A percentile compares a stretch with the other conserved stretches of the same genome.
These are phyloP conservation scores for Chymomyza fuscimana DNA, from an alignment of 2,888 invertebrate genomes.

Conservation along the genomic window DNA sequence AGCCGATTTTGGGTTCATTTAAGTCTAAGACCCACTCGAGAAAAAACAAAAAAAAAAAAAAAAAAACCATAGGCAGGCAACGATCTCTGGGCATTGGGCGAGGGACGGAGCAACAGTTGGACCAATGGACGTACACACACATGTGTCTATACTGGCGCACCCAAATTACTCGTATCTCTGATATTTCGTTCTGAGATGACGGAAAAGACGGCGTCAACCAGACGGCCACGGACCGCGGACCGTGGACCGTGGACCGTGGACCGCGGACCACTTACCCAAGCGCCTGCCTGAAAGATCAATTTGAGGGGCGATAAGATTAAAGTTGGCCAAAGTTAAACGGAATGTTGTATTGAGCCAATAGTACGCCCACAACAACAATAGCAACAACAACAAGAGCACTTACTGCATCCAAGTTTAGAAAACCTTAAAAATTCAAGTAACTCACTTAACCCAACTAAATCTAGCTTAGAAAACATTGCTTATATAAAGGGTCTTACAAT, in stretches of 20 bases:
- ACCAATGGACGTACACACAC: not conserved
- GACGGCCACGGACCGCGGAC: conserved; percentile 8
- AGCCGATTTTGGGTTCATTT: conserved; percentile 37
- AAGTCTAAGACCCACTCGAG: conserved; percentile 39
- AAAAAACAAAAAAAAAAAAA: not conserved
- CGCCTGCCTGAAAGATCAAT: conserved; percentile 50
- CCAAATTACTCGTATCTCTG: conserved; percentile 51
- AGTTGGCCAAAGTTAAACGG: conserved; percentile 51
- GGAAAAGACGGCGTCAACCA: not conserved
- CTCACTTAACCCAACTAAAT: not conserved
- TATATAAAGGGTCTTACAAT: too few relatives aligned
- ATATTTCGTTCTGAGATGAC: not conserved
- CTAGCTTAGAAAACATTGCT: not conserved
- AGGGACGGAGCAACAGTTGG: not conserved
- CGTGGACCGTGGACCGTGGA: too few relatives aligned
- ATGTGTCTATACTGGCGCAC: conserved; percentile 37
- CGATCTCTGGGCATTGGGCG: not conserved
- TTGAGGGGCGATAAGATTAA: conserved; percentile 65
- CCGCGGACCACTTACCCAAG: not conserved
- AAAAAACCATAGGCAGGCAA: not conserved
- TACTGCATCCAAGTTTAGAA: conserved; percentile 9
- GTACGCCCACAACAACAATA: conserved; percentile 46
- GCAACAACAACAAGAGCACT: conserved; percentile 29
- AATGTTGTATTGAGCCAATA: conserved; percentile 48
- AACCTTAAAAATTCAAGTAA: not conserved